phyloP scores from a whole-genome alignment of 2,888 invertebrate genomes.

The Ochropacha duplaris region DNA sequence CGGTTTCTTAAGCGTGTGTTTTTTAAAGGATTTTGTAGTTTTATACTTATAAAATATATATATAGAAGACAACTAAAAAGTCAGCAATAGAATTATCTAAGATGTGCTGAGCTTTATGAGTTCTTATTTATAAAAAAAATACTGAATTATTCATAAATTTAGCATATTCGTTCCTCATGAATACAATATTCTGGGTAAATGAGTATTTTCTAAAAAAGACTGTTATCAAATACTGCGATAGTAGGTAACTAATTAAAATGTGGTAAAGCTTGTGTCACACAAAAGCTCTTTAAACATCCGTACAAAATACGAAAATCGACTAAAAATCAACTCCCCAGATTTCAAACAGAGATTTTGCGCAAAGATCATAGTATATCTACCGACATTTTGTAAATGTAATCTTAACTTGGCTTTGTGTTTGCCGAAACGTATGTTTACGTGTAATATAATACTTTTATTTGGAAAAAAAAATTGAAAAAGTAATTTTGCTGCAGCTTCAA shows the following conservation, averaged over 20 bases:
- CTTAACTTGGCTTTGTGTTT: constrained; percentile 20
- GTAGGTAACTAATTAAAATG: constrained; percentile 11
- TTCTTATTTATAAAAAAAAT: too few species aligned
- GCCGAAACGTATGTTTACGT: constrained; percentile 20
- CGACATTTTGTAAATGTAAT: constrained; percentile 14
- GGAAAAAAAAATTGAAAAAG: neutral
- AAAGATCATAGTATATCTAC: constrained; percentile 26
- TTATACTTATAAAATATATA: too few species aligned
- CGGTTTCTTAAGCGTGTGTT: neutral
- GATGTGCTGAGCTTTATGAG: too few species aligned
- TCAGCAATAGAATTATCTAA: too few species aligned
- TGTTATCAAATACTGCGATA: too few species aligned
- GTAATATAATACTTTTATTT: constrained; percentile 26
- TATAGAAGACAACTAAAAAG: too few species aligned
- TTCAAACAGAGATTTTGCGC: constrained; percentile 51
- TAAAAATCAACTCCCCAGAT: constrained; percentile 39
- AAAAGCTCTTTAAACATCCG: constrained; percentile 37
- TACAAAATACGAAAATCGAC: constrained; percentile 17
- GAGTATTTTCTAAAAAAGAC: too few species aligned
- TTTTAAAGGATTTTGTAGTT: neutral
- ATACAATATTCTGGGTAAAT: too few species aligned
- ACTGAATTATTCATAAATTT: too few species aligned
- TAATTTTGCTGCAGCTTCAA: neutral
- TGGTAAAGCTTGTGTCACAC: constrained; percentile 22
- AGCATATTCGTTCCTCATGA: too few species aligned